Base-by-base conservation (phyloP, 2,797 vertebrate genomes). In the Darevskia nairensis region DNA sequence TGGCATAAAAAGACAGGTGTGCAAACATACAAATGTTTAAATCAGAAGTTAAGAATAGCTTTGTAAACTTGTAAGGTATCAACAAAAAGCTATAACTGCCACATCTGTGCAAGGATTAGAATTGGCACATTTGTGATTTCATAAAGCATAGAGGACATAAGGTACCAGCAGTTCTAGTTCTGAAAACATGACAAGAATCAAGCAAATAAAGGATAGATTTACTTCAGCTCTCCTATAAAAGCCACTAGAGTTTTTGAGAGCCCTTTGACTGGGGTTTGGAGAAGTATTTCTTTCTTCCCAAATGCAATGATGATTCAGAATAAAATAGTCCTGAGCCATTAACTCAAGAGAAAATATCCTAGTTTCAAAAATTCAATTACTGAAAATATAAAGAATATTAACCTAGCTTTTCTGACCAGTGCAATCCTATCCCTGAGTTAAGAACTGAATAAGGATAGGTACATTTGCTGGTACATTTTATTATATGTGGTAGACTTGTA, bases 21-120 rank as follows among this genome's bases (percentile, higher is more conserved):
- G 29, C 76, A 61, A 85, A 80, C 76, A 88, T 72, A n/a, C 15
- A 29, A 80, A 85, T 71, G 50, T 80, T 89, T 80, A 74, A 80
- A 15, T 72, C 55, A 84, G 35, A 78, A 84, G 79, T 64, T 88
- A 88, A 85, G 80, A 82, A 88, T n/a, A 85, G 25, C 64, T 71
- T n/a, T 85, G 39, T 80, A 71, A 74, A 84, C 21, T 84, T 80
- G 11, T 23, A 80, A 64, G 29, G 19, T 80, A 88, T 19, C 55
- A 61, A 64, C 39, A 80, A 79, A 84, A 64, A 29, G n/a, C 8
- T 46, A 17, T 74, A 80, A 64, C 27, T 64, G 7, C 44, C 75
- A 84, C 68, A 71, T 79, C 7, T 61, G 55, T 61, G 29, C 23
- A 50, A 80, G 39, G 50, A 64, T 74, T 80, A 85, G 23, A 74